Evolutionary conservation across 2,113 vertebrate genomes (phyloP), one percentile per base, ranked within the genome.

Genomic region (Geococcyx californianus): DNA sequence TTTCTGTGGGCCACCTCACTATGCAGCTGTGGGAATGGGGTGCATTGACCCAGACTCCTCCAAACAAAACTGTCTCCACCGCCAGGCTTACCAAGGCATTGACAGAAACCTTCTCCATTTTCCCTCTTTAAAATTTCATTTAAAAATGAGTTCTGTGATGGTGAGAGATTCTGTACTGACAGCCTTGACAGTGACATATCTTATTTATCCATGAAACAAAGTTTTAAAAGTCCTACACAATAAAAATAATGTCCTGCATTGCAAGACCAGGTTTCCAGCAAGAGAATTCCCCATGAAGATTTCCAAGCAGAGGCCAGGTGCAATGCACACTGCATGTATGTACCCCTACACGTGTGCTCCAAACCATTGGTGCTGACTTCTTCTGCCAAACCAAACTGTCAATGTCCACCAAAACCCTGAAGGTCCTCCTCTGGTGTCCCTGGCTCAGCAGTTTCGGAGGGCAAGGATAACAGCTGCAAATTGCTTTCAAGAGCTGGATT

Each of bases 311-410:
- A 64, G 29, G n/a, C 54, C 63, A 68, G 16, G 5, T 73, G 31
- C 1, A 2, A 42, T 21, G 21, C 28, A 56, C 19, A 5, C 14
- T 3, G 1, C 16, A 42, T 0, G 0, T 24, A 24, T 1, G 0
- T 58, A 11, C n/a, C 18, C 10, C 40, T 80, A 47, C 34, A 62
- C 0, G 0, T 17, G n/a, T 52, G 47, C 38, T 76, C 70, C 44
- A 64, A 68, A 49, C 9, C 6, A 1, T 10, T 28, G 16, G 29
- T 33, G n/a, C 24, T 62, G 47, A 21, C 49, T 64, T 33, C 26
- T 88, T 42, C 44, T 62, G 58, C n/a, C 42, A 29, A 31, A 69
- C 54, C 36, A 47, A 91, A 52, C 36, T 60, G 3, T 11, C 68
- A 76, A 64, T 44, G 58, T 31, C 51, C 54, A 88, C 56, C 55